Percentiles rank a stretch among this genome's conserved stretches.
Conservation (phyloP, 2,113 vertebrate genomes). For the Microtus ochrogaster region DNA sequence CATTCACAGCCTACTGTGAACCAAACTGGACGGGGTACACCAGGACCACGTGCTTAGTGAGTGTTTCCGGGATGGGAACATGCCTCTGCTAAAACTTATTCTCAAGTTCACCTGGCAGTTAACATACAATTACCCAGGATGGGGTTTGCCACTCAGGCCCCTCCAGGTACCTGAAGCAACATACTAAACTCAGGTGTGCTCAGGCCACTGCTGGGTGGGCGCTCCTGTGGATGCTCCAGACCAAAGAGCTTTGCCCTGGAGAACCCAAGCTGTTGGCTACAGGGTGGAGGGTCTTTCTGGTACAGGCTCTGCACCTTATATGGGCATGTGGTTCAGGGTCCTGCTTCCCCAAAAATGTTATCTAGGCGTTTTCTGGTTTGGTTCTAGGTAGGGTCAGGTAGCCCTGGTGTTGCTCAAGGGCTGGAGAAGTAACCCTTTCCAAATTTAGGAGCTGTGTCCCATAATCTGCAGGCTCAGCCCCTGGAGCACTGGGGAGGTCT, state of each 20-base stretch:
- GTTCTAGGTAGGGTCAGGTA: background rate
- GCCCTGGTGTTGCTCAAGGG: background rate
- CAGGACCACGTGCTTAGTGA: background rate
- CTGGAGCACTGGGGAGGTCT: background rate
- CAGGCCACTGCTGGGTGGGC: background rate
- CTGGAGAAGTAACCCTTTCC: background rate
- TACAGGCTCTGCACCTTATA: accelerated
- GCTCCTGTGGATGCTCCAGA: background rate
- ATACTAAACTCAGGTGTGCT: background rate
- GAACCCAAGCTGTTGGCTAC: background rate
- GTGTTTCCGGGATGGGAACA: background rate
- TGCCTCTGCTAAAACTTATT: slow-evolving; percentile 52
- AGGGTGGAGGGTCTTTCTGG: background rate
- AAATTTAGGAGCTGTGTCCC: background rate
- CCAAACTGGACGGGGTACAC: accelerated
- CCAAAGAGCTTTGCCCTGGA: background rate
- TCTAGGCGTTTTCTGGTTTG: background rate
- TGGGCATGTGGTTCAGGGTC: background rate
- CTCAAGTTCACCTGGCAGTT: slow-evolving; percentile 67
- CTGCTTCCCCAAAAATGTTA: background rate
- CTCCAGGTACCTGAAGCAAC: background rate
- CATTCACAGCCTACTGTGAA: accelerated
- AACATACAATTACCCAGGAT: slow-evolving; percentile 37
- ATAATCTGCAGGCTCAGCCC: background rate
- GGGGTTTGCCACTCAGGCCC: background rate